Percentiles rank a stretch among this genome's conserved stretches.
Conservation (phyloP, 2,888 invertebrate species). For the Spodoptera picta region DNA sequence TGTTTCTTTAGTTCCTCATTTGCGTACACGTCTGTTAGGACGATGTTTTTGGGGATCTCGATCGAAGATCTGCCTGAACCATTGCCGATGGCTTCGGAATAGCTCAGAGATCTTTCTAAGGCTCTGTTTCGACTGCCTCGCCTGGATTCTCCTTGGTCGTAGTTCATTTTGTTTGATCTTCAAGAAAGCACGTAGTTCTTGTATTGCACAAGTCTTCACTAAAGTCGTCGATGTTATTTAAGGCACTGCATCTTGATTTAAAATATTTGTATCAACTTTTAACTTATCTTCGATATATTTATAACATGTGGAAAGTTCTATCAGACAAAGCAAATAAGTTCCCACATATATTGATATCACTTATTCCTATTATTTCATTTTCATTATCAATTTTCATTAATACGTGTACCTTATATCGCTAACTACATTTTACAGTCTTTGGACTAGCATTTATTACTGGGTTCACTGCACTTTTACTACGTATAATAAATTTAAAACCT, state of each 20-base stretch:
- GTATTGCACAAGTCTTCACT: too few relatives aligned
- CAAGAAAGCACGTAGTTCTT: too few relatives aligned
- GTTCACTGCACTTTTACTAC: not conserved
- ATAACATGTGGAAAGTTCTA: conserved; percentile 12
- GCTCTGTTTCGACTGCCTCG: conserved; percentile 73
- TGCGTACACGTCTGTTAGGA: conserved; percentile 78
- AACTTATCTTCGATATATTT: not conserved
- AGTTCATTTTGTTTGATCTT: conserved; percentile 51
- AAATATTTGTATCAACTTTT: too few relatives aligned
- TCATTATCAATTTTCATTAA: conserved; percentile 1
- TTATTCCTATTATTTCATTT: not conserved
- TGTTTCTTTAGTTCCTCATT: conserved; percentile 84
- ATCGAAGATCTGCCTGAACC: conserved; percentile 77
- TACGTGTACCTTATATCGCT: not conserved
- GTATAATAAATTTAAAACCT: conserved; percentile 1
- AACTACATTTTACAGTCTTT: not conserved
- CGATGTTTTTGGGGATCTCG: conserved; percentile 79
- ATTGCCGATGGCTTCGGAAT: conserved; percentile 83
- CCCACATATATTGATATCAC: conserved; percentile 23
- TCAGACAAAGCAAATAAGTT: conserved; percentile 35
- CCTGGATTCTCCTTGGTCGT: conserved; percentile 63
- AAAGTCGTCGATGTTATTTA: too few relatives aligned
- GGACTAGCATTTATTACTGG: too few relatives aligned
- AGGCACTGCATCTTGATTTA: not conserved
- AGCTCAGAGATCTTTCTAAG: conserved; percentile 81